Percentiles rank a stretch among this genome's conserved stretches.
Evolutionary conservation across 2,888 invertebrate genomes (phyloP).

Genomic region (Pseudolycoriella hygida): DNA sequence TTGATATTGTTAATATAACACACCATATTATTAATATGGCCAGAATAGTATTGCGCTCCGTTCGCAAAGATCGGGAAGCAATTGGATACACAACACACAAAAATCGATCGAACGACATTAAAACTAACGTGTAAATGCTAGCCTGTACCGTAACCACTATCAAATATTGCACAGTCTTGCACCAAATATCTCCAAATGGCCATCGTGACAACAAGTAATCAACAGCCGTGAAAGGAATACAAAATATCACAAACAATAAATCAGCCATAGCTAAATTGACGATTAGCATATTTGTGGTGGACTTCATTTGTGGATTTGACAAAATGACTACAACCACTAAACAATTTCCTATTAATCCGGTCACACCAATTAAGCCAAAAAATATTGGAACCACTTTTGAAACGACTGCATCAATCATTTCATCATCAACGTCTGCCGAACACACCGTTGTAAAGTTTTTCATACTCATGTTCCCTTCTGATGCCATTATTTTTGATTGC

Average conservation of each 20-base stretch:
- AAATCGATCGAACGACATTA: slow-evolving; percentile 84
- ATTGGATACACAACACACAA: slow-evolving; percentile 88
- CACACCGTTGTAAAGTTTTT: neutral
- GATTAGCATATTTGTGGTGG: slow-evolving; percentile 84
- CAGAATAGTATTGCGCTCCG: slow-evolving; percentile 57
- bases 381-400: slow-evolving; percentile 56
- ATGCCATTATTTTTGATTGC: neutral
- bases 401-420: slow-evolving; percentile 36
- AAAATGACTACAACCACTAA: slow-evolving; percentile 76
- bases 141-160: slow-evolving; percentile 82
- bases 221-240: slow-evolving; percentile 83
- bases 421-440: slow-evolving; percentile 25
- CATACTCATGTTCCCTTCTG: neutral
- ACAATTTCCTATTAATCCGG: slow-evolving; percentile 74
- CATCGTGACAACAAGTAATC: slow-evolving; percentile 71
- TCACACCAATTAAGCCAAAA: slow-evolving; percentile 67
- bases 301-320: slow-evolving; percentile 77
- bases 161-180: slow-evolving; percentile 76
- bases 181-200: slow-evolving; percentile 81
- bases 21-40: slow-evolving; percentile 66
- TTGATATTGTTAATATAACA: slow-evolving; percentile 50
- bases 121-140: slow-evolving; percentile 79
- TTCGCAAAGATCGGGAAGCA: slow-evolving; percentile 63
- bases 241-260: slow-evolving; percentile 76
- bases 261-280: slow-evolving; percentile 80